phyloP scores from a whole-genome alignment of 2,113 vertebrate species.

The Lates calcarifer region DNA sequence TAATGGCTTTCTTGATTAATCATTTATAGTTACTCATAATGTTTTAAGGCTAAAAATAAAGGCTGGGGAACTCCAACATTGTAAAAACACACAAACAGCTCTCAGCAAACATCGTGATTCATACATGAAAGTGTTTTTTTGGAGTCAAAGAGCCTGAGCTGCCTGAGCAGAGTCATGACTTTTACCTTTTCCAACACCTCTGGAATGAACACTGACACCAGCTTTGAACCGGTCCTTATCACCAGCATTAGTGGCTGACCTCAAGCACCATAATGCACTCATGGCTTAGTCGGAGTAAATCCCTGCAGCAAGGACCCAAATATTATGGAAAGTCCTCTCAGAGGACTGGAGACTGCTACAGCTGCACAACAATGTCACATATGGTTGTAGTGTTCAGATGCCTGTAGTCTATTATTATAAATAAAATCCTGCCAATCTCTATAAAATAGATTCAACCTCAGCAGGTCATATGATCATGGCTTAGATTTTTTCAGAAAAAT shows the following conservation, averaged over 20 bases:
- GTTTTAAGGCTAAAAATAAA: not conserved
- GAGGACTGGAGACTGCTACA: not conserved
- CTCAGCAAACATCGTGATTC: not conserved
- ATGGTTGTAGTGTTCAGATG: not conserved
- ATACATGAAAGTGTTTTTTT: not conserved
- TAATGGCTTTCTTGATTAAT: not conserved
- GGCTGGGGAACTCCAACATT: not conserved
- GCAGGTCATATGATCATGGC: no score
- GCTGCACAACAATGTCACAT: not conserved
- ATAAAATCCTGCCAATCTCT: not conserved
- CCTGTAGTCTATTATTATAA: not conserved
- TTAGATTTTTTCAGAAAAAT: not conserved
- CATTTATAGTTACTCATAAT: not conserved
- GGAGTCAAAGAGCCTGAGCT: not conserved
- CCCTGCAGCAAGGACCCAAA: not conserved
- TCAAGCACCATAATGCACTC: not conserved
- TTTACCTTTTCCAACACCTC: not conserved
- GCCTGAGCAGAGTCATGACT: not conserved
- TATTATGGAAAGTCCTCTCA: not conserved
- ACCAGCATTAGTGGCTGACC: not conserved
- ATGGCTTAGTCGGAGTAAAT: slow-evolving; percentile 1
- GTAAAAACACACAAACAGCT: not conserved
- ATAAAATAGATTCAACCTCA: no score
- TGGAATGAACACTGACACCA: not conserved
- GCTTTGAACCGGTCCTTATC: no score